These are phyloP conservation scores for Xenopus borealis DNA, from an alignment of 2,113 vertebrate species.

Conservation along the genomic window DNA sequence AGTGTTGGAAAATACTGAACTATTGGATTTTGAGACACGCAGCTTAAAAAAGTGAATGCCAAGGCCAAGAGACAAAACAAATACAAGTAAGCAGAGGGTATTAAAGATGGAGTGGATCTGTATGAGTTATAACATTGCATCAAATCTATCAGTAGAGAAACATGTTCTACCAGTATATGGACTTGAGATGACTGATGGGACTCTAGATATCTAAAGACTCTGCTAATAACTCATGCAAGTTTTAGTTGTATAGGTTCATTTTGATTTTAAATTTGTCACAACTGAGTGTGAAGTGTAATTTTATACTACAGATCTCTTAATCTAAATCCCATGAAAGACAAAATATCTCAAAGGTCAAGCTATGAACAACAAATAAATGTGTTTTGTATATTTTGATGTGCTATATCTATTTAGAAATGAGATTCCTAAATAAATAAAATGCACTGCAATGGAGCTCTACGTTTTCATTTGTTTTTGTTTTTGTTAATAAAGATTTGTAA, in stretches of 20 bases:
- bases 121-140: too few species aligned
- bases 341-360: too few species aligned
- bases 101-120: too few species aligned
- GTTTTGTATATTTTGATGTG: constrained; percentile 5
- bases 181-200: not conserved
- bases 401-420: not conserved
- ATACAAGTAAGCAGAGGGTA: too few species aligned
- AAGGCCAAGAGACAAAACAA: too few species aligned
- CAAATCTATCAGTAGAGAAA: too few species aligned
- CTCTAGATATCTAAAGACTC: not conserved
- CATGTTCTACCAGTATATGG: not conserved
- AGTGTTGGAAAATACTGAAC: too few species aligned
- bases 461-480: not conserved
- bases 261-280: not conserved
- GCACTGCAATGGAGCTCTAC: not conserved
- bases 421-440: not conserved
- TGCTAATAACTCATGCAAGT: not conserved
- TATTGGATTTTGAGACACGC: too few species aligned
- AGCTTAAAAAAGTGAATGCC: too few species aligned
- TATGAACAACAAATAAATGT: not conserved
- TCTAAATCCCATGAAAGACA: not conserved
- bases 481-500: not conserved
- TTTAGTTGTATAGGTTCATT: not conserved
- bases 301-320: not conserved
- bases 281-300: not conserved